phyloP scores from a whole-genome alignment of 2,888 invertebrate genomes.

The Anorthoa munda region DNA sequence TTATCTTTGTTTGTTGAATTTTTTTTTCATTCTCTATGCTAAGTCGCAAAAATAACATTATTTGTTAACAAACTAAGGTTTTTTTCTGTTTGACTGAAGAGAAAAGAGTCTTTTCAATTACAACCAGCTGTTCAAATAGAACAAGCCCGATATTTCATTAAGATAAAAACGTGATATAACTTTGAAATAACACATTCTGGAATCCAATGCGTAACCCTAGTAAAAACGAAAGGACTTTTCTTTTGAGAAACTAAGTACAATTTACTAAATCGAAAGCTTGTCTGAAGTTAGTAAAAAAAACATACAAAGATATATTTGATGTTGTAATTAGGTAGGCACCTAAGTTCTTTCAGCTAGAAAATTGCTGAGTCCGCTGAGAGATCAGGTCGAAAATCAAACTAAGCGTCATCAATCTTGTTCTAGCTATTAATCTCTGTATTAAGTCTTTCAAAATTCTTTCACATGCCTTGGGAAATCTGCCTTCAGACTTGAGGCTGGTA shows the following conservation, averaged over 20 bases:
- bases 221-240: not conserved
- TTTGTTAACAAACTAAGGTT: too few species aligned
- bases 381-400: conserved; percentile 46
- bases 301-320: conserved; percentile 23
- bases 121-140: not conserved
- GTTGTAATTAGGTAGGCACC: conserved; percentile 34
- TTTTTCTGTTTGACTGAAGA: not conserved
- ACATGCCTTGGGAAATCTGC: conserved; percentile 53
- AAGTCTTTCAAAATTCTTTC: conserved; percentile 49
- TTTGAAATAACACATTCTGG: conserved; percentile 6
- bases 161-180: not conserved
- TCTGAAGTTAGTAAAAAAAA: conserved; percentile 17
- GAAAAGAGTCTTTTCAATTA: not conserved
- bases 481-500: conserved; percentile 19
- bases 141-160: not conserved
- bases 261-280: conserved; percentile 21
- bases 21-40: too few species aligned
- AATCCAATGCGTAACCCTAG: not conserved
- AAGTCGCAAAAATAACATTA: too few species aligned
- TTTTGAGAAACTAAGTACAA: conserved; percentile 12
- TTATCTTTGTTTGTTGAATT: too few species aligned
- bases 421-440: conserved; percentile 47
- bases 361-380: conserved; percentile 48
- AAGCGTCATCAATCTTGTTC: conserved; percentile 57
- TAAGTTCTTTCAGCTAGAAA: conserved; percentile 38